Evolutionary conservation across 1,140 invertebrate genomes (phyloP).

Genomic region (Panagrolaimus sp.): DNA sequence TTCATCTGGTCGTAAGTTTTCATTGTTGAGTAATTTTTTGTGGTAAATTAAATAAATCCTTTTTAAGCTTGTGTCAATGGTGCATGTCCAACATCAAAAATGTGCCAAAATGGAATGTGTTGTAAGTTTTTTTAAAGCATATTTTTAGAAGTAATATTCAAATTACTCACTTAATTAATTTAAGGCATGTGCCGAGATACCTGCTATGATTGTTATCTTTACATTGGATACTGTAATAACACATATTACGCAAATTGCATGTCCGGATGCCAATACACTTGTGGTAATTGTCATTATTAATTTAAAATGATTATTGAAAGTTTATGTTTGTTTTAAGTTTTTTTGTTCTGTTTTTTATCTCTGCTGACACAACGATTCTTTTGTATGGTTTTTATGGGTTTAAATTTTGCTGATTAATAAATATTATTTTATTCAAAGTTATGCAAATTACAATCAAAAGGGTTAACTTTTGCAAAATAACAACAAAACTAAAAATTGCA

Average conservation of each 20-base stretch:
- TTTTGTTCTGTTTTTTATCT: no score
- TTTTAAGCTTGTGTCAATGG: neutral
- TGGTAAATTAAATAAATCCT: neutral
- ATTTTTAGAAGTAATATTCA: neutral
- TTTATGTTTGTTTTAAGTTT: no score
- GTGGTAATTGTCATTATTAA: conserved; percentile 12
- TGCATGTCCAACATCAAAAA: conserved; percentile 1
- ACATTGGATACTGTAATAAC: conserved; percentile 6
- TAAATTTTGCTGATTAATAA: no score
- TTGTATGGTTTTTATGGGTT: no score
- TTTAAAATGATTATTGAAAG: no score
- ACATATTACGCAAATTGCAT: neutral
- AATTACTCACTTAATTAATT: neutral
- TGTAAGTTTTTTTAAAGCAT: neutral
- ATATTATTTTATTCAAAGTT: no score
- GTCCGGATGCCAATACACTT: neutral
- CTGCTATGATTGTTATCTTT: conserved; percentile 13
- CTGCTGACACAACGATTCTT: no score
- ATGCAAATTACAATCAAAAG: no score
- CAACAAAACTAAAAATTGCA: no score
- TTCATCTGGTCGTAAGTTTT: conserved; percentile 5
- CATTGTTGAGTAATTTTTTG: neutral
- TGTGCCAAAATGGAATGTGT: conserved; percentile 4
- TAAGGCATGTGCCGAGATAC: conserved; percentile 12
- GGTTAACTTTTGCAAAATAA: no score